A percentile compares a stretch with the other conserved stretches of the same genome.
Conservation (phyloP, 2,113 vertebrate genomes). For the Hemiprocne comata region DNA sequence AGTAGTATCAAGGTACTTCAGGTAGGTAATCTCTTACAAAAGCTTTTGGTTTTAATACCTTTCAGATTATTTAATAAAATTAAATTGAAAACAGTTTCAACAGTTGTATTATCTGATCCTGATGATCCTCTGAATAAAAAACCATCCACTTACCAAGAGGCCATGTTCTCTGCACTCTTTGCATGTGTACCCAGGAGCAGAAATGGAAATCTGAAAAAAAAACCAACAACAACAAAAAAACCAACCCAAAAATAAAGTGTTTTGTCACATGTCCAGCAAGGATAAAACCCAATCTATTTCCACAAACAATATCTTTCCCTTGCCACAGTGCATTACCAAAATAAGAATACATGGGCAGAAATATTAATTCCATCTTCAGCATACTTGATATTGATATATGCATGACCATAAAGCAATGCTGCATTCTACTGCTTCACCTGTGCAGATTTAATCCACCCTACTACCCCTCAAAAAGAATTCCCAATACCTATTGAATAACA, state of each 20-base stretch:
- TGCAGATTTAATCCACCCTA: background rate
- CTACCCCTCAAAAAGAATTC: rapidly evolving
- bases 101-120: background rate
- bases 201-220: background rate
- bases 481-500: background rate
- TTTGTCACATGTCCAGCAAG: background rate
- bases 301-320: background rate
- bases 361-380: background rate
- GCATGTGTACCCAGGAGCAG: rapidly evolving
- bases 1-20: background rate
- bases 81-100: background rate
- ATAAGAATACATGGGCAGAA: background rate
- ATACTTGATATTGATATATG: background rate
- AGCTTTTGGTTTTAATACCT: background rate
- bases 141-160: background rate
- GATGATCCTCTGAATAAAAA: background rate
- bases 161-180: background rate
- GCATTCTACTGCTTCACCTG: background rate
- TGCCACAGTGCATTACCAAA: background rate
- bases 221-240: background rate
- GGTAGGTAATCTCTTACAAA: background rate
- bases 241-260: background rate
- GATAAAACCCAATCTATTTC: background rate
- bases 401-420: background rate
- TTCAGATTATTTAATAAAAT: background rate